Conservation (phyloP, 2,113 vertebrate species). For the Cololabis saira region DNA sequence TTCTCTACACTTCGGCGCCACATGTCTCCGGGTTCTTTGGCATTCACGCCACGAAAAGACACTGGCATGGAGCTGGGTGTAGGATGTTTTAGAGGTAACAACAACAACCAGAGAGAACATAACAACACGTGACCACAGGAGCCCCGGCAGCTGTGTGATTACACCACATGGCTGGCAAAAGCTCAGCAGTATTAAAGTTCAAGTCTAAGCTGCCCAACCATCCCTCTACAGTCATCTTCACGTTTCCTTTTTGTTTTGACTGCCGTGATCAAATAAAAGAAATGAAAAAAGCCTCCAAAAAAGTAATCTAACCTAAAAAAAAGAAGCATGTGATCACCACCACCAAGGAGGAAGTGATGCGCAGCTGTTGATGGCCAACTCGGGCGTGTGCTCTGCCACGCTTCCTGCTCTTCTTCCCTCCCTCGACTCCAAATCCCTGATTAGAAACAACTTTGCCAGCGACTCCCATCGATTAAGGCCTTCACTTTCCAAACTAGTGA, state of each 20-base stretch:
- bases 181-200: too few relatives aligned
- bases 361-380: conserved; percentile 23
- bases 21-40: background rate
- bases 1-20: background rate
- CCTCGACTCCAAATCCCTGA: background rate
- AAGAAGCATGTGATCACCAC: conserved; percentile 22
- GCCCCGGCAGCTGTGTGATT: too few relatives aligned
- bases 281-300: background rate
- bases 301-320: conserved; percentile 1
- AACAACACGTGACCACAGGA: too few relatives aligned
- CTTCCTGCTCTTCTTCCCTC: conserved; percentile 65
- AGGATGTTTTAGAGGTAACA: background rate
- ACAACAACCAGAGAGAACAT: background rate
- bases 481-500: conserved; percentile 13
- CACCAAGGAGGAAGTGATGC: conserved; percentile 63
- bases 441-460: conserved; percentile 4
- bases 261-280: background rate
- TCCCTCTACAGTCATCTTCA: too few relatives aligned
- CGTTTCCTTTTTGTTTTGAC: too few relatives aligned
- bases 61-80: conserved; percentile 5
- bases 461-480: conserved; percentile 18
- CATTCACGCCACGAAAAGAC: background rate
- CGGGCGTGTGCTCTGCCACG: conserved; percentile 52
- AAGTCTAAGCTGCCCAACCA: too few relatives aligned
- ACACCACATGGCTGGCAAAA: too few relatives aligned